phyloP scores from a whole-genome alignment of 2,113 vertebrate genomes.

The Odontesthes bonariensis region DNA sequence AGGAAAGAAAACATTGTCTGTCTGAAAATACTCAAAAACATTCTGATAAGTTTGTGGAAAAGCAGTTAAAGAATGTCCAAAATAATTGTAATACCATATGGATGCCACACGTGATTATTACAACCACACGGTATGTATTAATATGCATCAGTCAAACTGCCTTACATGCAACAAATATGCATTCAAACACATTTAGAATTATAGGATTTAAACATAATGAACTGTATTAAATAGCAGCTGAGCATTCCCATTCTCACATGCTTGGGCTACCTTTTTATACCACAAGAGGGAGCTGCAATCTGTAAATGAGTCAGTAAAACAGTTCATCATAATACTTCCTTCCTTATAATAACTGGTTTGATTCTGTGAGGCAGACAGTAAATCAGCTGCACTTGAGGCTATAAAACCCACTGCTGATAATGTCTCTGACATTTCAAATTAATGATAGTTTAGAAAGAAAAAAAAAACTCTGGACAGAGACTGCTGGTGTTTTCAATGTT shows the following conservation, averaged over 20 bases:
- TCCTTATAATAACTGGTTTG: neutral
- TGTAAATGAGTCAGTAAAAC: neutral
- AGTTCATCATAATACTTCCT: neutral
- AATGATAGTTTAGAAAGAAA: too few species aligned
- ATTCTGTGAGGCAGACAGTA: neutral
- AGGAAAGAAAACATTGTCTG: too few species aligned
- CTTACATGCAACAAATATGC: too few species aligned
- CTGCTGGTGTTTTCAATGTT: too few species aligned
- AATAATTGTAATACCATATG: neutral
- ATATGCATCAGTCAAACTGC: neutral
- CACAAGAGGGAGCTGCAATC: slow-evolving; percentile 69
- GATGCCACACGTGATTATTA: neutral
- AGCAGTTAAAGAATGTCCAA: neutral
- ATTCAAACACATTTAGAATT: neutral
- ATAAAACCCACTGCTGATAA: too few species aligned
- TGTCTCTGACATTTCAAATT: too few species aligned
- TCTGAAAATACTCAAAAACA: neutral
- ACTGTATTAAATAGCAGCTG: neutral
- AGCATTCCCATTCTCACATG: neutral
- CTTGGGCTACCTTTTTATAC: neutral
- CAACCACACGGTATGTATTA: neutral
- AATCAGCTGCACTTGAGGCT: neutral
- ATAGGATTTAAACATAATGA: neutral
- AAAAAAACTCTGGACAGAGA: too few species aligned
- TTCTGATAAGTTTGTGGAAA: neutral